Percentiles rank a stretch among this genome's conserved stretches.
Conservation (phyloP, 2,797 vertebrate species). For the Tiaroga cobitis region DNA sequence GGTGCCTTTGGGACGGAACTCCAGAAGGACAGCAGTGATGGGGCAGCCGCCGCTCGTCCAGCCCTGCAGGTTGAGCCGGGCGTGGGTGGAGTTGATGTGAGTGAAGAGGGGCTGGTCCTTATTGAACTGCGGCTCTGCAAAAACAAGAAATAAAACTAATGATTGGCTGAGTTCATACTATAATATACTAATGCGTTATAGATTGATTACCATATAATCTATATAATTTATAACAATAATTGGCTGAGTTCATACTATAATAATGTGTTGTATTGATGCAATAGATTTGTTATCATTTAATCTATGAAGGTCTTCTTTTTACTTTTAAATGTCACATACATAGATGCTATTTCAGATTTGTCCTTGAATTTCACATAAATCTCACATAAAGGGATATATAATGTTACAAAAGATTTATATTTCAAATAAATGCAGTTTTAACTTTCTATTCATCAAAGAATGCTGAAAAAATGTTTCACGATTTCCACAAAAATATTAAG, state of each 20-base stretch:
- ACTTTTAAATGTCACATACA: background rate
- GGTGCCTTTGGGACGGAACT: slow-evolving; percentile 94
- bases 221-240: background rate
- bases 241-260: background rate
- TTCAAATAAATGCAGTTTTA: no score
- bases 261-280: background rate
- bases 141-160: slow-evolving; percentile 16
- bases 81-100: slow-evolving; percentile 97
- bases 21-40: slow-evolving; percentile 88
- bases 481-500: no score
- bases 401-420: no score
- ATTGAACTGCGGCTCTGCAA: slow-evolving; percentile 93
- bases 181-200: background rate
- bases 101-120: slow-evolving; percentile 98
- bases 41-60: slow-evolving; percentile 98
- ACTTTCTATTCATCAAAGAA: no score
- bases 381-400: background rate
- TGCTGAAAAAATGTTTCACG: no score
- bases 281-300: background rate
- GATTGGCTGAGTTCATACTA: background rate
- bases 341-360: background rate
- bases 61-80: slow-evolving; percentile 94
- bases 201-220: background rate
- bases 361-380: background rate
- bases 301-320: background rate